Percentiles rank a stretch among this genome's conserved stretches.
These are phyloP conservation scores for Calidris pugnax DNA, from an alignment of 2,113 vertebrate genomes.

Conservation along the genomic window DNA sequence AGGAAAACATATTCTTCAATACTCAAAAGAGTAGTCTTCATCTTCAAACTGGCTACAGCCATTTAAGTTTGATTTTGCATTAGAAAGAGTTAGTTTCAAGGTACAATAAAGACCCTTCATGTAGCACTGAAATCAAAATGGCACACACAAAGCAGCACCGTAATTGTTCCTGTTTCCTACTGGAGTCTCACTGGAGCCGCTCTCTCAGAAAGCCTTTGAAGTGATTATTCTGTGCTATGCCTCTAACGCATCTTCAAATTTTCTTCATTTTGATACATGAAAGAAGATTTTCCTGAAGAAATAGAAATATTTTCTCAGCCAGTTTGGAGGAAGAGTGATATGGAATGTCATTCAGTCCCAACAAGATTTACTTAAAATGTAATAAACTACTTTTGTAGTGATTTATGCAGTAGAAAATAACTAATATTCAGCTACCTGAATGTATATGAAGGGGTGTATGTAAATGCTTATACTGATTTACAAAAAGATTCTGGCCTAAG, in stretches of 20 bases:
- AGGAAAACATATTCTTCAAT: neutral
- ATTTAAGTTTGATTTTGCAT: neutral
- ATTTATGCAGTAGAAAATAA: neutral
- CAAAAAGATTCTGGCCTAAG: neutral
- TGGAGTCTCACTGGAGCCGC: neutral
- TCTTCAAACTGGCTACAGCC: neutral
- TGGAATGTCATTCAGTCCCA: neutral
- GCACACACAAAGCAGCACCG: neutral
- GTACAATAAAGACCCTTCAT: neutral
- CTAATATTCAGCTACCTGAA: neutral
- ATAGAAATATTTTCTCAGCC: neutral
- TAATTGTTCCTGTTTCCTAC: neutral
- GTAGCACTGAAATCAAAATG: neutral
- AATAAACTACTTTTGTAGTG: neutral
- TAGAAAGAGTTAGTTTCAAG: neutral
- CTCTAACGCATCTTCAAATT: neutral
- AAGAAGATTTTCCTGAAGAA: neutral
- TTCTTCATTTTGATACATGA: neutral
- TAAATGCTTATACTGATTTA: neutral
- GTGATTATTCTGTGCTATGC: neutral
- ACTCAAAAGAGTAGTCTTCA: neutral
- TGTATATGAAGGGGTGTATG: neutral
- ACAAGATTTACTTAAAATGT: neutral
- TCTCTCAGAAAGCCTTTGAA: neutral
- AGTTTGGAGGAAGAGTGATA: neutral